A percentile compares a stretch with the other conserved stretches of the same genome.
phyloP scores from a whole-genome alignment of 2,797 vertebrate species.

The Thaleichthys pacificus region DNA sequence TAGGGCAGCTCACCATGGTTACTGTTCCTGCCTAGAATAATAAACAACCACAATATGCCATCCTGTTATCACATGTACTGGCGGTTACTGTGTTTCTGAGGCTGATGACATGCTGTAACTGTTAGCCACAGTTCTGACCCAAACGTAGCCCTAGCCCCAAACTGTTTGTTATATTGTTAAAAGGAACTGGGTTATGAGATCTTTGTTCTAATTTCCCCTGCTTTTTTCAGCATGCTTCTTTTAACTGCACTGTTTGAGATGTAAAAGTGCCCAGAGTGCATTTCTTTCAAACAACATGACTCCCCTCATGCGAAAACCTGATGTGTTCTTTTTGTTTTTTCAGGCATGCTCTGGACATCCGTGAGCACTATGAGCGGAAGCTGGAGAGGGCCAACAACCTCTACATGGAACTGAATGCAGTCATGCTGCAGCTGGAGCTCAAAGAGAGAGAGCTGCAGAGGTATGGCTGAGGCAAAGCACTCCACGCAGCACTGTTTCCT shows the following conservation, averaged over 20 bases:
- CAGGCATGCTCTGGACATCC: conserved; percentile 94
- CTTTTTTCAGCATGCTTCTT: conserved; percentile 32
- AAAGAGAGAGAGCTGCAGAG: conserved; percentile 93
- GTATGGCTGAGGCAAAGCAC: conserved; percentile 57
- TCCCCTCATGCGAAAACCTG: conserved; percentile 50
- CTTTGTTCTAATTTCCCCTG: not conserved
- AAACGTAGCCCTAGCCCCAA: not conserved
- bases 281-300: conserved; percentile 44
- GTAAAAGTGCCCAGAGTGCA: conserved; percentile 41
- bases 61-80: too few relatives aligned
- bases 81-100: too few relatives aligned
- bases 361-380: conserved; percentile 95
- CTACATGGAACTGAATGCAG: conserved; percentile 95
- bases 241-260: conserved; percentile 25
- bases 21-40: not conserved
- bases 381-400: conserved; percentile 94
- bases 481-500: not conserved
- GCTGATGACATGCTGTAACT: not conserved
- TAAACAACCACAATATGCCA: not conserved
- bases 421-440: conserved; percentile 95
- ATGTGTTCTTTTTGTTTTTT: conserved; percentile 46
- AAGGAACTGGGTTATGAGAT: not conserved
- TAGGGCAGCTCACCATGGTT: not conserved
- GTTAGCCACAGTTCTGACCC: not conserved
- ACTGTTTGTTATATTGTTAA: not conserved